Evolutionary conservation across 2,113 vertebrate genomes (phyloP), one percentile per base, ranked within the genome.

Genomic region (Fulica atra): DNA sequence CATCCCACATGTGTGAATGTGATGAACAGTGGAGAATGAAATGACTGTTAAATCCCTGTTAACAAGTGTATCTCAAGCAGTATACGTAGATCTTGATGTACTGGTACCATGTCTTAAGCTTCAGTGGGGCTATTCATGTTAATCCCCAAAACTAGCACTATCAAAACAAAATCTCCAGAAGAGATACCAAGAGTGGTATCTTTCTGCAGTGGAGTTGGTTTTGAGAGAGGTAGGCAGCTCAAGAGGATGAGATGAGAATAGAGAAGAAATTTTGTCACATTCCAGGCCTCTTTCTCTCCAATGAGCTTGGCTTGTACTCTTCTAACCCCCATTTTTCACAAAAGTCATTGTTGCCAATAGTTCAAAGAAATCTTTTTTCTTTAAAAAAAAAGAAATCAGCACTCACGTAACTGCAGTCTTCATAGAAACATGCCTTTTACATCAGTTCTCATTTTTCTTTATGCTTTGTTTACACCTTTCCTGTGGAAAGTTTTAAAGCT

Each of bases 11-110:
- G 88, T 89, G 91, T 94, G 93, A 92, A 88, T 59, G 73, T 91
- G 92, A 93, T 86, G 86, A 96, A 90, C 91, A 96, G 92, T 40
- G 74, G 72, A 94, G 91, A 83, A 95, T 92, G 91, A 94, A 95
- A 89, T 83, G 69, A 89, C 93, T 96, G 81, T 61, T 96, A 96
- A 96, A 66, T 81, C 68, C 69, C 73, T 77, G 81, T 36, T 95
- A 86, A 82, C 70, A 96, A 95, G 89, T 48, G 80, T 96, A 88
- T 94, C 83, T 87, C 83, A 88, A 89, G 85, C 72, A 94, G 74
- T 61, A 86, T 53, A 60, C 70, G 81, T 33, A 29, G 77, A 78
- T 92, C 79, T 74, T 73, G 77, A 89, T 80, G 51, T 77, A 94
- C 42, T 36, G 57, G 69, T 89, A 79, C 77, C 77, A 26, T 38